These are phyloP conservation scores for Stratiomys singularior DNA, from an alignment of 2,888 invertebrate genomes.

Conservation along the genomic window DNA sequence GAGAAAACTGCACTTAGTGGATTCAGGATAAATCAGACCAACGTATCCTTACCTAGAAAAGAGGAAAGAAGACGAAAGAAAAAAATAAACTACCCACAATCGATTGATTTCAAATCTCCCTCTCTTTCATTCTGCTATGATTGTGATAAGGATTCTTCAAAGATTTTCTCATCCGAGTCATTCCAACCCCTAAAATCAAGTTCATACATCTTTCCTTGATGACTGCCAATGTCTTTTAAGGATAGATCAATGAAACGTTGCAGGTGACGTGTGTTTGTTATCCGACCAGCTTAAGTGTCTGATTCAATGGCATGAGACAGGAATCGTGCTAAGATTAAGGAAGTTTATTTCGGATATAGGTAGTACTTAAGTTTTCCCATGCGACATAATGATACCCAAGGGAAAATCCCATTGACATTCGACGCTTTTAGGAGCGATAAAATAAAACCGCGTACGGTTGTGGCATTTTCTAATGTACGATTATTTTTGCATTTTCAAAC, in stretches of 20 bases:
- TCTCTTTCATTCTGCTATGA: neutral
- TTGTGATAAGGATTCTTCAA: neutral
- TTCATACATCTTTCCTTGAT: neutral
- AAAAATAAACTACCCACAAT: neutral
- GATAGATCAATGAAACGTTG: constrained; percentile 11
- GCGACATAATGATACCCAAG: constrained; percentile 3
- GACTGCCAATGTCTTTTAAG: neutral
- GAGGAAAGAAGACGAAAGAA: neutral
- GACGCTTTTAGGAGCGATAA: constrained; percentile 10
- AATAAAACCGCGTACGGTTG: constrained; percentile 3
- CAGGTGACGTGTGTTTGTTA: neutral
- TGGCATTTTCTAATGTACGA: constrained; percentile 40
- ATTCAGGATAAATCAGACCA: neutral
- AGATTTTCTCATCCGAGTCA: constrained; percentile 3
- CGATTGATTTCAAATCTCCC: constrained; percentile 15
- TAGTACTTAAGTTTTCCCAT: neutral
- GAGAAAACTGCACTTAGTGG: constrained; percentile 12
- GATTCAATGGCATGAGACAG: no score
- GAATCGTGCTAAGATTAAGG: neutral
- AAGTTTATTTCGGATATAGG: neutral
- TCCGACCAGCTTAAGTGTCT: no score
- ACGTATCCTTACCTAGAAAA: neutral
- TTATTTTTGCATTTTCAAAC: constrained; percentile 38
- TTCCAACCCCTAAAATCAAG: no score
- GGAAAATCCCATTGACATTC: constrained; percentile 37